phyloP scores from a whole-genome alignment of 2,797 vertebrate genomes.

The Phalanger gymnotis region DNA sequence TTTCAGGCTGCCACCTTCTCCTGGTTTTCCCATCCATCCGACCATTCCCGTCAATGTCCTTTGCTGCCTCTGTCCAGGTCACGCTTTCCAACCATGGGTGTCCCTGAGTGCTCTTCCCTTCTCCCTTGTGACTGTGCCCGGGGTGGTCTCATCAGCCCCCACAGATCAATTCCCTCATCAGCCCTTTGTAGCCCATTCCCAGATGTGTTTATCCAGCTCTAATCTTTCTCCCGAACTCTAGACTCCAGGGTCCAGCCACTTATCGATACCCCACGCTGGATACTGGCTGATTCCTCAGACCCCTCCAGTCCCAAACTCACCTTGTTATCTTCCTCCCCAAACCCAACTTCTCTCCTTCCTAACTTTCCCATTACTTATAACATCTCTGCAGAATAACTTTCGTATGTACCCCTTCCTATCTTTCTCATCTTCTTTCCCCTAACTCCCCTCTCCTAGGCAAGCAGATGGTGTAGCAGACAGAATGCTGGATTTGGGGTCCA shows the following conservation, averaged over 20 bases:
- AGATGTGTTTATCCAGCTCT: neutral
- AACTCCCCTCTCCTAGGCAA: neutral
- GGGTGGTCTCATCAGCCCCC: neutral
- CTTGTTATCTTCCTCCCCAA: neutral
- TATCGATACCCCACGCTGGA: neutral
- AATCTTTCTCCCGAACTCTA: neutral
- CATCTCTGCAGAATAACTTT: neutral
- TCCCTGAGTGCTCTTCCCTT: neutral
- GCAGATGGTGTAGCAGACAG: neutral
- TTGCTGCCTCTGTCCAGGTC: neutral
- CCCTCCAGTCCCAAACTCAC: neutral
- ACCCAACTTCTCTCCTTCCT: neutral
- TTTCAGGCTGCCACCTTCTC: too few relatives aligned
- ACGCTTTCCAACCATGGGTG: too few relatives aligned
- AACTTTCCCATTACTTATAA: neutral
- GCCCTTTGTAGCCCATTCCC: neutral
- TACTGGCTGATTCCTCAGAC: too few relatives aligned
- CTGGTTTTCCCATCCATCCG: too few relatives aligned
- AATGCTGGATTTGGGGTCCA: neutral
- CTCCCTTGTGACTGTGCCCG: rapidly evolving
- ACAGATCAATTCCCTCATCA: too few relatives aligned
- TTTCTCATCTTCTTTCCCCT: neutral
- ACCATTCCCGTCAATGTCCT: too few relatives aligned
- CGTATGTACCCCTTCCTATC: neutral
- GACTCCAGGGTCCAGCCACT: neutral